A percentile compares a stretch with the other conserved stretches of the same genome.
Evolutionary conservation across 2,113 vertebrate genomes (phyloP).

Genomic region (Microtus pennsylvanicus): DNA sequence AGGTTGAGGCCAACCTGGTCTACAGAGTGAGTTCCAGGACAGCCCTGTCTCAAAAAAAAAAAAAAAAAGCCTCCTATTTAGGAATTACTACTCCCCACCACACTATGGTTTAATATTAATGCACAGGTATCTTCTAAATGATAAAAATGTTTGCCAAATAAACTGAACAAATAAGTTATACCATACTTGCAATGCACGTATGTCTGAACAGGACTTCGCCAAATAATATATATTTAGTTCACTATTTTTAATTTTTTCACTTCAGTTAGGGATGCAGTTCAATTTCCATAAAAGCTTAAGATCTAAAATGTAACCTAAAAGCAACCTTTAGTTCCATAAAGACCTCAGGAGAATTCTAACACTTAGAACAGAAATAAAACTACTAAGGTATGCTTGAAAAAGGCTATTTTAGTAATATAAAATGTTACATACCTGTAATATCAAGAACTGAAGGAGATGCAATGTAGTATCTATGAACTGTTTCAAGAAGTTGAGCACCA

Average conservation of each 20-base stretch:
- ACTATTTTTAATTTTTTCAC: slow-evolving; percentile 53
- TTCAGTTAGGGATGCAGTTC: slow-evolving; percentile 31
- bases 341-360: background rate
- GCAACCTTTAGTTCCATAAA: slow-evolving; percentile 31
- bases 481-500: slow-evolving; percentile 97
- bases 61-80: slow-evolving; percentile 36
- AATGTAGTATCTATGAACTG: slow-evolving; percentile 97
- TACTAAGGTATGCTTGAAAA: slow-evolving; percentile 18
- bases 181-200: slow-evolving; percentile 9
- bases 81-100: background rate
- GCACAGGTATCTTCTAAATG: slow-evolving; percentile 4
- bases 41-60: background rate
- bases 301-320: slow-evolving; percentile 57
- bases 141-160: slow-evolving; percentile 47
- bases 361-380: slow-evolving; percentile 44
- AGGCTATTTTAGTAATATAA: slow-evolving; percentile 53
- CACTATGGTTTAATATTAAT: slow-evolving; percentile 47
- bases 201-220: slow-evolving; percentile 32
- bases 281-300: slow-evolving; percentile 23
- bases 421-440: slow-evolving; percentile 93
- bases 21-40: background rate
- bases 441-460: slow-evolving; percentile 95
- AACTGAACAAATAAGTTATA: slow-evolving; percentile 43
- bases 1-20: background rate
- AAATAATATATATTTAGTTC: background rate